These are phyloP conservation scores for Diadumene lineata DNA, from an alignment of 92 coral and sea anemone genomes.

Conservation along the genomic window DNA sequence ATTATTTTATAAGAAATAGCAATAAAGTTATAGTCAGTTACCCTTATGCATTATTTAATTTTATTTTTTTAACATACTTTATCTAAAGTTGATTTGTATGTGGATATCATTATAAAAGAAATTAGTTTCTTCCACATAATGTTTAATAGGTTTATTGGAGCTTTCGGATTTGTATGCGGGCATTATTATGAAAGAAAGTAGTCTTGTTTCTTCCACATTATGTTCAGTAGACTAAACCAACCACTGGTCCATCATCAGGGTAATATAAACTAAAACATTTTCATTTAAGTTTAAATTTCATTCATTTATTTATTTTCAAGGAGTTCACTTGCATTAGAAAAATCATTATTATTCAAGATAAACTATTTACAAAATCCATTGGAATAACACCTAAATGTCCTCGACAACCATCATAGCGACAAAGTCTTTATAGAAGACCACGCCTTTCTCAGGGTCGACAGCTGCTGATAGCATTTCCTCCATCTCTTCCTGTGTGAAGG, in stretches of 20 bases:
- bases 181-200: no score
- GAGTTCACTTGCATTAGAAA: neutral
- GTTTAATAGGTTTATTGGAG: no score
- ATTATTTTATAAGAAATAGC: neutral
- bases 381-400: slow-evolving; percentile 39
- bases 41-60: no score
- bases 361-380: slow-evolving; percentile 1
- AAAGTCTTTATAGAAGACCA: slow-evolving; percentile 91
- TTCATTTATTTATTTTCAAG: neutral
- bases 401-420: slow-evolving; percentile 99
- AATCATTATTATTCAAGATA: neutral
- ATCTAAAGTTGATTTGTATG: no score
- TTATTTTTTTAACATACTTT: no score
- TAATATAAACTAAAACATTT: no score
- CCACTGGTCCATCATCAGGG: no score
- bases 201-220: no score
- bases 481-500: slow-evolving; percentile 97
- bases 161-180: no score
- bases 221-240: no score
- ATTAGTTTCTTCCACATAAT: no score
- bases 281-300: neutral
- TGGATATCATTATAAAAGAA: no score
- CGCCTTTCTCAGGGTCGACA: slow-evolving; percentile 99
- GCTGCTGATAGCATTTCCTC: slow-evolving; percentile 99
- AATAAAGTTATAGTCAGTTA: neutral